Percentiles rank a stretch among this genome's conserved stretches.
Conservation (phyloP, 2,888 invertebrate genomes). For the Furcula furcula region DNA sequence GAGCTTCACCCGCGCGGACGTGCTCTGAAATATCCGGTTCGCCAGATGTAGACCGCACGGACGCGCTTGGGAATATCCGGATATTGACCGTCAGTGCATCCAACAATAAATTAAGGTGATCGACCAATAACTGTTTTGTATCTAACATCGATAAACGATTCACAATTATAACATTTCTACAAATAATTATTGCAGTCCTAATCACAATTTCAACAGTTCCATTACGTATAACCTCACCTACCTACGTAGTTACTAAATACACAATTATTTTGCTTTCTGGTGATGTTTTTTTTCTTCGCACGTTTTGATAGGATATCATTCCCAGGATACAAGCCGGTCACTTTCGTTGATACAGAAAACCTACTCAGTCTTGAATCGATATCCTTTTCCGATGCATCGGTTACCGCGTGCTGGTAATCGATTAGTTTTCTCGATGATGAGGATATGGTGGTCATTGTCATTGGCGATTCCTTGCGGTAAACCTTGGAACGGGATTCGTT, state of each 20-base stretch:
- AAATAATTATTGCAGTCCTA: too few species aligned
- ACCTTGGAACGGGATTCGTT: conserved; percentile 11
- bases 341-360: conserved; percentile 37
- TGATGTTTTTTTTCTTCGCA: background rate
- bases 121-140: too few species aligned
- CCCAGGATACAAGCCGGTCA: conserved; percentile 43
- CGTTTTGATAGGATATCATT: conserved; percentile 39
- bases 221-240: background rate
- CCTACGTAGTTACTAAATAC: background rate
- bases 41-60: too few species aligned
- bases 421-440: conserved; percentile 20
- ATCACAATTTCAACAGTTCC: too few species aligned
- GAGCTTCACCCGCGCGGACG: too few species aligned
- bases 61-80: too few species aligned
- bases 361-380: conserved; percentile 31
- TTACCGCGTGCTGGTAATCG: conserved; percentile 1
- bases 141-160: too few species aligned
- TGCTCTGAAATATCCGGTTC: too few species aligned
- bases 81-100: too few species aligned
- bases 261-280: too few species aligned
- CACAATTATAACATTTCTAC: too few species aligned
- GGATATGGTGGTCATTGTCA: conserved; percentile 29
- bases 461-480: background rate
- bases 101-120: too few species aligned
- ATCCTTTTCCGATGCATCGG: conserved; percentile 1